phyloP scores from a whole-genome alignment of 1,140 invertebrate species.

The Neomicropteryx cornuta region DNA sequence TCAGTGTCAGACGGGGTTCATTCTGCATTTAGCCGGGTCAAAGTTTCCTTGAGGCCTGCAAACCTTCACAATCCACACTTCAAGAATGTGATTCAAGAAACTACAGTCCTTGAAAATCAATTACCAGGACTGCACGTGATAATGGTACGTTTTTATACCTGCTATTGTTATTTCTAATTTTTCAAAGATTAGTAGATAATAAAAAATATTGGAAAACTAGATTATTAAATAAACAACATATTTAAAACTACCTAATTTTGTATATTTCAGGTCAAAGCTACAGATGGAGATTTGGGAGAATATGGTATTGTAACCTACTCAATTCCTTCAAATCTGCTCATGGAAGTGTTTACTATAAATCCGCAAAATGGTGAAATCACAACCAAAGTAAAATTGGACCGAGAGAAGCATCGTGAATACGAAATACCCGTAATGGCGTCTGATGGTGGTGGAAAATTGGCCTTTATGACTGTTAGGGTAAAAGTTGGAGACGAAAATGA shows the following conservation, averaged over 20 bases:
- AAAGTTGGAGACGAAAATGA: slow-evolving; percentile 80
- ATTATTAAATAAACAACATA: too few relatives aligned
- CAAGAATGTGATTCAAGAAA: slow-evolving; percentile 61
- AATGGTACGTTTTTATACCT: slow-evolving; percentile 29
- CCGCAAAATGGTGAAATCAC: slow-evolving; percentile 66
- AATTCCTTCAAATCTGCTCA: slow-evolving; percentile 67
- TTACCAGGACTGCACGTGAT: slow-evolving; percentile 61
- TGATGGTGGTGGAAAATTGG: slow-evolving; percentile 72
- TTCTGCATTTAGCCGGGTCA: slow-evolving; percentile 69
- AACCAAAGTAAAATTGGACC: slow-evolving; percentile 64
- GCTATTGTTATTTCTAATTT: too few relatives aligned
- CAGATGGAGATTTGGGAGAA: slow-evolving; percentile 71
- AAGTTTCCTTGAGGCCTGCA: slow-evolving; percentile 68
- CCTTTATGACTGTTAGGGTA: slow-evolving; percentile 68
- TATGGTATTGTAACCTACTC: slow-evolving; percentile 70
- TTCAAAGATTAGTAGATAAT: too few relatives aligned
- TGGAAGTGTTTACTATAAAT: slow-evolving; percentile 70
- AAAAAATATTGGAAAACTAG: too few relatives aligned
- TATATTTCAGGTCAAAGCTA: slow-evolving; percentile 50
- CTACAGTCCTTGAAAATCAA: slow-evolving; percentile 68
- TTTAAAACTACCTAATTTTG: too few relatives aligned
- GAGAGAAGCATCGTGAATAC: slow-evolving; percentile 63
- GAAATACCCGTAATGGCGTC: slow-evolving; percentile 75
- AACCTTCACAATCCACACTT: slow-evolving; percentile 75
- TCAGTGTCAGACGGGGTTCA: slow-evolving; percentile 88